phyloP scores from a whole-genome alignment of 2,888 invertebrate species.

The Helobdella robusta region DNA sequence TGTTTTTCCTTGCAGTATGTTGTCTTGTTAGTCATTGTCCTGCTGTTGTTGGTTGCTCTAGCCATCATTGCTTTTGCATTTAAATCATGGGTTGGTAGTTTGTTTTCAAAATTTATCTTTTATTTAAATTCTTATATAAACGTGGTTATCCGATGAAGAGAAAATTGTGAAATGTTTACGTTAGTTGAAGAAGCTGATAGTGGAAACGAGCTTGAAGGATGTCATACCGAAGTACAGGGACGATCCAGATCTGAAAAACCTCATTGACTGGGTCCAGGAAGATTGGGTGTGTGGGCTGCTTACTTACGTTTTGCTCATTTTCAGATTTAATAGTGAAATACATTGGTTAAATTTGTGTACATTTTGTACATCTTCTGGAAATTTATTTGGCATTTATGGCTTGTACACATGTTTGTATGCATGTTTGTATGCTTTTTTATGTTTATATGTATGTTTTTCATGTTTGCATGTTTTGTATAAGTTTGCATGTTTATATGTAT shows the following conservation, averaged over 20 bases:
- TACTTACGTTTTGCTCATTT: too few species aligned
- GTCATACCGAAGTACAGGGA: slow-evolving; percentile 84
- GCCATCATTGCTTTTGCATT: slow-evolving; percentile 84
- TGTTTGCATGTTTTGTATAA: too few species aligned
- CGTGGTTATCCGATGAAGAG: background rate
- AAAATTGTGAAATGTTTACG: background rate
- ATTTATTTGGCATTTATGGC: too few species aligned
- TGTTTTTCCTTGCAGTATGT: slow-evolving; percentile 19
- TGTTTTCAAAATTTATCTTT: slow-evolving; percentile 7
- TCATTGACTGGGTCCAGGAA: slow-evolving; percentile 96
- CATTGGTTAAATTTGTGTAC: too few species aligned
- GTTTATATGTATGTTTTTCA: too few species aligned
- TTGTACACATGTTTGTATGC: too few species aligned
- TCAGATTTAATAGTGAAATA: too few species aligned
- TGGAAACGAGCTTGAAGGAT: slow-evolving; percentile 40
- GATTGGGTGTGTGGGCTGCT: slow-evolving; percentile 69
- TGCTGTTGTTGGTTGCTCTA: slow-evolving; percentile 42
- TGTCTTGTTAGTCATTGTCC: slow-evolving; percentile 16
- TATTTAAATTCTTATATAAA: background rate
- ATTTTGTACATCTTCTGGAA: too few species aligned
- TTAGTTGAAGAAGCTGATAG: slow-evolving; percentile 71
- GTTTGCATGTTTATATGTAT: too few species aligned
- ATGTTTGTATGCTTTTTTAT: too few species aligned
- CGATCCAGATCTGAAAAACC: slow-evolving; percentile 92
- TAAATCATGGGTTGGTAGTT: slow-evolving; percentile 73